Evolutionary conservation across 2,888 invertebrate species (phyloP).

Genomic region (Lepetodrilus schrolli): DNA sequence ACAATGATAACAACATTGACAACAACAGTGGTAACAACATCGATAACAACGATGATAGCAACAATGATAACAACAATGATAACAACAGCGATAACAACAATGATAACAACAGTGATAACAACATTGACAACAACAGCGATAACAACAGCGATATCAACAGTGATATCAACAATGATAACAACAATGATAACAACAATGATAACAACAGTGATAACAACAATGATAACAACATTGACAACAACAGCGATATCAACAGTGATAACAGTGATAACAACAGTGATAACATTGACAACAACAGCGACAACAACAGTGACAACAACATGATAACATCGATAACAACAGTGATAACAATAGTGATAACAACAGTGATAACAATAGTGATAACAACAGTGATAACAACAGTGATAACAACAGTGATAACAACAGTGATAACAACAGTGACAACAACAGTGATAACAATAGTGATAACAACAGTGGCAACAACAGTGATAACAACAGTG

Average conservation of each 20-base stretch:
- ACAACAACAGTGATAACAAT: too few species aligned
- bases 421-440: too few species aligned
- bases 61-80: not conserved
- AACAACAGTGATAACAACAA: not conserved
- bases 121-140: too few species aligned
- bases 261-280: not conserved
- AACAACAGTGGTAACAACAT: not conserved
- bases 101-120: too few species aligned
- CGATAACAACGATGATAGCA: not conserved
- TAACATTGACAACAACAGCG: not conserved
- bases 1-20: not conserved
- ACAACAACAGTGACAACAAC: not conserved
- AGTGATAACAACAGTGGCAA: too few species aligned
- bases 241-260: not conserved
- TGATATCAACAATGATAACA: not conserved
- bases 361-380: not conserved
- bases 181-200: not conserved
- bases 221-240: not conserved
- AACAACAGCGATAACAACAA: too few species aligned
- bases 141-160: not conserved
- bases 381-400: not conserved
- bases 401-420: not conserved
- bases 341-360: not conserved
- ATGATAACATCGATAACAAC: not conserved
- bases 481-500: too few species aligned